Evolutionary conservation across 2,113 vertebrate species (phyloP).

Genomic region (Istiophorus platypterus): DNA sequence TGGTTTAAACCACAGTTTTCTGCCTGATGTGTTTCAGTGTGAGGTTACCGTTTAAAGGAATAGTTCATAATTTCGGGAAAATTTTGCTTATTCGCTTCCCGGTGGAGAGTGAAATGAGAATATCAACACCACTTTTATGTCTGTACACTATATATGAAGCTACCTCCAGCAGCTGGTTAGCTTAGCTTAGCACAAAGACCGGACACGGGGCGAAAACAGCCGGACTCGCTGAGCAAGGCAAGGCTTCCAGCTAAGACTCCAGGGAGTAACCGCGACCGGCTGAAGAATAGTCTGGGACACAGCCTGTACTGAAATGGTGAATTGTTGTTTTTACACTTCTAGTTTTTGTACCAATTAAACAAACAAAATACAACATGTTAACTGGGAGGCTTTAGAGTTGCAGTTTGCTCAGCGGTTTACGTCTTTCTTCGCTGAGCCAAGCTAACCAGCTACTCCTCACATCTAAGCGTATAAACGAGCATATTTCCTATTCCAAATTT

Average conservation of each 20-base stretch:
- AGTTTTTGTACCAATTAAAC: not conserved
- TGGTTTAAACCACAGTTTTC: slow-evolving; percentile 1
- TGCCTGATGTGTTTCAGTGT: not conserved
- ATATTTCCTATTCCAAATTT: not conserved
- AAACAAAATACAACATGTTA: not conserved
- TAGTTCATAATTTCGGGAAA: not conserved
- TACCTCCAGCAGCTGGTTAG: not conserved
- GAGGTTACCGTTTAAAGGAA: not conserved
- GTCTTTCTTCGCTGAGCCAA: not conserved
- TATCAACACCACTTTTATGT: not conserved
- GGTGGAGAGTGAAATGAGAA: not conserved
- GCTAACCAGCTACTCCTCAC: not conserved
- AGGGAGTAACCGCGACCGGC: too few species aligned
- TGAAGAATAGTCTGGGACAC: too few species aligned
- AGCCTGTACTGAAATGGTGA: not conserved
- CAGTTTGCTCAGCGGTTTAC: not conserved
- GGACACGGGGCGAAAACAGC: not conserved
- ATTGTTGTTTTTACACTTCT: not conserved
- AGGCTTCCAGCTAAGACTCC: too few species aligned
- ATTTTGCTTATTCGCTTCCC: not conserved
- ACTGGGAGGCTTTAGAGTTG: not conserved
- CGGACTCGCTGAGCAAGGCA: too few species aligned
- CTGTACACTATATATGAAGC: not conserved
- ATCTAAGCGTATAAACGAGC: not conserved
- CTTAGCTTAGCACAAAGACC: not conserved